Conservation (phyloP, 2,113 vertebrate genomes). For the Crotalus helleri region DNA sequence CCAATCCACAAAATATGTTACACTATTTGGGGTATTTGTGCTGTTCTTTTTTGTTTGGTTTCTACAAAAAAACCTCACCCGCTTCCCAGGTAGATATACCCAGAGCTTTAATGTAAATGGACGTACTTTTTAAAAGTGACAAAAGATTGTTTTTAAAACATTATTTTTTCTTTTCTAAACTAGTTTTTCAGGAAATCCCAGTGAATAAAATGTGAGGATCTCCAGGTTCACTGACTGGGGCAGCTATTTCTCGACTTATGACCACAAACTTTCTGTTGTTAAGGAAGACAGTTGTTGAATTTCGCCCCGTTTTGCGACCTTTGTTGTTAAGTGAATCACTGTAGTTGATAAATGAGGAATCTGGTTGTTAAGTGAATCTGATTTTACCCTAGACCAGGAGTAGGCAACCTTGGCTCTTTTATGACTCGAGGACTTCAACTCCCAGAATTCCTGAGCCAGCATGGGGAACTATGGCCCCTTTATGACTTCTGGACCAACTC, state of each 20-base stretch:
- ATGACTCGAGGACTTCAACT: too few species aligned
- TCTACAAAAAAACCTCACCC: not conserved
- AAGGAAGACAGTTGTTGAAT: not conserved
- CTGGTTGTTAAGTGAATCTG: not conserved
- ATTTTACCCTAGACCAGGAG: too few species aligned
- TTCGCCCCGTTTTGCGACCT: not conserved
- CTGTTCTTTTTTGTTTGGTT: not conserved
- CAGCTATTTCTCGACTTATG: not conserved
- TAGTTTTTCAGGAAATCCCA: not conserved
- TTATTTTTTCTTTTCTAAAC: not conserved
- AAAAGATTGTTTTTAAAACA: not conserved
- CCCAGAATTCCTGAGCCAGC: too few species aligned
- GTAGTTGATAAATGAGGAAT: not conserved
- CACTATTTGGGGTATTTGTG: not conserved
- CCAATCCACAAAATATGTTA: not conserved
- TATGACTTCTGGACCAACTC: too few species aligned
- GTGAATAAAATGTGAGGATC: not conserved
- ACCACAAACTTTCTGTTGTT: not conserved
- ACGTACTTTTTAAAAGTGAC: not conserved
- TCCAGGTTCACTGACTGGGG: not conserved
- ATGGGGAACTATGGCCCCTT: too few species aligned
- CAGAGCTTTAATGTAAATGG: not conserved
- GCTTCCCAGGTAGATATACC: not conserved
- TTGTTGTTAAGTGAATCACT: not conserved
- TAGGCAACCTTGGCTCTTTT: too few species aligned